Conservation (phyloP, 2,113 vertebrate genomes). For the Sialia sialis region DNA sequence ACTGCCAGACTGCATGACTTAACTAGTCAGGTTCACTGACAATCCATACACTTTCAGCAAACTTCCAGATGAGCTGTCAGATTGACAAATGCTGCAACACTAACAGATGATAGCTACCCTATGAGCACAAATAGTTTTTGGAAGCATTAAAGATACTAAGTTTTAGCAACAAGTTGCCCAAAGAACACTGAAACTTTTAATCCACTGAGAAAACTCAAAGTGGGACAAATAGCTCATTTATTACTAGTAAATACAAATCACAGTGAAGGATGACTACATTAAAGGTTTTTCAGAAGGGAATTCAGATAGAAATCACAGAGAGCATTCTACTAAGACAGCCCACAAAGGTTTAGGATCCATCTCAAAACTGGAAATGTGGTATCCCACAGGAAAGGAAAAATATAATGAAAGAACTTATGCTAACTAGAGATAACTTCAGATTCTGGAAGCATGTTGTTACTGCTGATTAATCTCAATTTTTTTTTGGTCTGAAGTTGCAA, state of each 20-base stretch:
- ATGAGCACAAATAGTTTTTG: background rate
- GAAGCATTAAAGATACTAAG: background rate
- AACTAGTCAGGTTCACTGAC: background rate
- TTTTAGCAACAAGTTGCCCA: background rate
- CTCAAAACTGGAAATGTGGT: background rate
- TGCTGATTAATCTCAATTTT: background rate
- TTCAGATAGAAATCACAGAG: background rate
- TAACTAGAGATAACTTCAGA: background rate
- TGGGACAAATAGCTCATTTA: background rate
- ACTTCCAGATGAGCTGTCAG: fast-evolving
- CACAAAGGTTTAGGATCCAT: background rate
- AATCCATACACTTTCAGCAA: background rate
- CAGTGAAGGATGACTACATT: background rate
- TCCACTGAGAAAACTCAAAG: background rate
- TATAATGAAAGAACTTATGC: background rate
- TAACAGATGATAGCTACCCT: background rate
- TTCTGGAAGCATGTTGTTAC: background rate
- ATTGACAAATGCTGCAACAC: background rate
- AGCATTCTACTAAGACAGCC: background rate
- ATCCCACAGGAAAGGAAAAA: background rate
- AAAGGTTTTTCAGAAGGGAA: background rate
- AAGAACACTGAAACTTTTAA: background rate
- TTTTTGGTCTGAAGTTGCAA: background rate
- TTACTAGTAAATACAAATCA: background rate
- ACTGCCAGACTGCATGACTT: background rate